A percentile compares a stretch with the other conserved stretches of the same genome.
Conservation (phyloP, 2,888 invertebrate species). For the Lepidonotus clava region DNA sequence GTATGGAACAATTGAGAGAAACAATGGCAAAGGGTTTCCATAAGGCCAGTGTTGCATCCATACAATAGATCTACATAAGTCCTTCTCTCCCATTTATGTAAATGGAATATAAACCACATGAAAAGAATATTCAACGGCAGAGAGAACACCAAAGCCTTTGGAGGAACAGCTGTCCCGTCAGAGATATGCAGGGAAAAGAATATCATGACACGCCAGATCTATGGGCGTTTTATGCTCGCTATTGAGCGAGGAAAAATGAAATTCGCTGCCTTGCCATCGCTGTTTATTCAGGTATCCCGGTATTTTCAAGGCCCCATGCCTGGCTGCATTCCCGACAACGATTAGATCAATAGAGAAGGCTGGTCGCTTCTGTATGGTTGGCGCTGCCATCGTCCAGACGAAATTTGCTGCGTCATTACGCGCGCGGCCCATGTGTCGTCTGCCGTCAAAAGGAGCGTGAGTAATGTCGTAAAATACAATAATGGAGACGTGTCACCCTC, state of each 20-base stretch:
- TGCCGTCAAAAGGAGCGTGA: slow-evolving; percentile 36
- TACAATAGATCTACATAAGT: no score
- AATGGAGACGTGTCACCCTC: slow-evolving; percentile 7
- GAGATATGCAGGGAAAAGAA: neutral
- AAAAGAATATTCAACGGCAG: slow-evolving; percentile 7
- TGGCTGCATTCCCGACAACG: neutral
- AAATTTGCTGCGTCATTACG: slow-evolving; percentile 31
- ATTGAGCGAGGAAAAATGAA: neutral
- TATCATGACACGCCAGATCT: neutral
- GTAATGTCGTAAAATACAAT: slow-evolving; percentile 36
- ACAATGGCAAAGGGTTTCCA: neutral
- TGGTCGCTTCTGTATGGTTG: neutral
- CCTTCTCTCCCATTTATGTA: neutral
- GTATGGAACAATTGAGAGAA: neutral
- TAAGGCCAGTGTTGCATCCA: neutral
- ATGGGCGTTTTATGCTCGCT: neutral
- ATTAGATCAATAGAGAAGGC: slow-evolving; percentile 7
- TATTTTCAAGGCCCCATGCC: neutral
- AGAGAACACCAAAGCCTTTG: neutral
- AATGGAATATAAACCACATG: neutral
- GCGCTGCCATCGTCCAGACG: neutral
- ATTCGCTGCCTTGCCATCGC: neutral
- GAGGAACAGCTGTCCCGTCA: neutral
- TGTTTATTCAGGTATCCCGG: neutral
- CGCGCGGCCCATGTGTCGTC: slow-evolving; percentile 9